A percentile compares a stretch with the other conserved stretches of the same genome.
Evolutionary conservation across 2,888 invertebrate genomes (phyloP).

Genomic region (Dichetophora obliterata): DNA sequence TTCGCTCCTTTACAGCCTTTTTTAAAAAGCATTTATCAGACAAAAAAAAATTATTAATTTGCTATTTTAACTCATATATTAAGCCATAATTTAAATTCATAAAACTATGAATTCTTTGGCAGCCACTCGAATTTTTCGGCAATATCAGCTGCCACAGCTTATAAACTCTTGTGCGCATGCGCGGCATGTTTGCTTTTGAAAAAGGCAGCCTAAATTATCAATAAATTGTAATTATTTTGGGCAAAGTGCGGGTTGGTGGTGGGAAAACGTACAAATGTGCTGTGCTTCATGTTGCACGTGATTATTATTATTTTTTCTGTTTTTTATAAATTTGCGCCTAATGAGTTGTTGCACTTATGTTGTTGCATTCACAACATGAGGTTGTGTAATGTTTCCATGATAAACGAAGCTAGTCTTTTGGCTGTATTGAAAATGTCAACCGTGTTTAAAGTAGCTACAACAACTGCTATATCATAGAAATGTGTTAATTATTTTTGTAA

Average conservation of each 20-base stretch:
- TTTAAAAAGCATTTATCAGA: no score
- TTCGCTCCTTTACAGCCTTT: no score
- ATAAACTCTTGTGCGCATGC: neutral
- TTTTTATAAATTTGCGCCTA: neutral
- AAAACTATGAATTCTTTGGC: no score
- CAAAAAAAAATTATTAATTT: no score
- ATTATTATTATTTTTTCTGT: no score
- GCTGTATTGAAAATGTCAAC: constrained; percentile 7
- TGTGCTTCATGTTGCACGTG: neutral
- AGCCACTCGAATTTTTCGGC: neutral
- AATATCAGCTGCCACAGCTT: neutral
- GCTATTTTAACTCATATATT: no score
- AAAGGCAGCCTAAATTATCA: neutral
- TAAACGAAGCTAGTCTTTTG: neutral
- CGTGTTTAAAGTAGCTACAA: neutral
- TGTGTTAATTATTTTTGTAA: constrained; percentile 5
- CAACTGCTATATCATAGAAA: constrained; percentile 1
- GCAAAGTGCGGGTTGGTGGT: neutral
- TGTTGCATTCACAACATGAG: constrained; percentile 4
- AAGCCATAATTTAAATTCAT: no score
- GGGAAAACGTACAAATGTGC: neutral
- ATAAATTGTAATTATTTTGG: neutral
- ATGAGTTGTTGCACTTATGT: constrained; percentile 11
- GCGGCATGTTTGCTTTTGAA: neutral
- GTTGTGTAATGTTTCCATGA: neutral